Evolutionary conservation across 2,797 vertebrate species (phyloP).

Genomic region (Schizothorax lantsangensis): DNA sequence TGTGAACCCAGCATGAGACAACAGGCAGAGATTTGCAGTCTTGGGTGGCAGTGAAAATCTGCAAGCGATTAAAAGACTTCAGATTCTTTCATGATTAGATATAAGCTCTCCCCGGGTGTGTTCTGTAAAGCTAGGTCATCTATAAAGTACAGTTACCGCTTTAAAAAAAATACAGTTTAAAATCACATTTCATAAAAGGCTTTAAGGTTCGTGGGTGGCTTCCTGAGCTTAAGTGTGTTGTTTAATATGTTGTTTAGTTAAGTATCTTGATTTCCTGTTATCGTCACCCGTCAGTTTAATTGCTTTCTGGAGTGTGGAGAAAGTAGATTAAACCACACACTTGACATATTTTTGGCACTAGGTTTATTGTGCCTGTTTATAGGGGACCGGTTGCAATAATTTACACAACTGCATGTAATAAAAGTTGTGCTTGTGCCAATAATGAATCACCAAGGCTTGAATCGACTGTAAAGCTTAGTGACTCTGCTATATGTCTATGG

Average conservation of each 20-base stretch:
- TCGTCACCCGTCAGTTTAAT: conserved; percentile 39
- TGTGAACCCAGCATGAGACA: not conserved
- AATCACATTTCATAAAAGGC: not conserved
- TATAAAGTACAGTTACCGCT: conserved; percentile 13
- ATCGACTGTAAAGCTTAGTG: conserved; percentile 15
- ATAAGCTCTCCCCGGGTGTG: not conserved
- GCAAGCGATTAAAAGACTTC: conserved; percentile 23
- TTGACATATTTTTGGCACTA: conserved; percentile 36
- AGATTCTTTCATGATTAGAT: conserved; percentile 22
- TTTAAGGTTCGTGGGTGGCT: conserved; percentile 26
- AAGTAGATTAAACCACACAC: conserved; percentile 48
- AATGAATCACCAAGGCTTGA: conserved; percentile 29
- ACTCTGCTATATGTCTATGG: conserved; percentile 13
- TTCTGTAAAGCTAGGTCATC: not conserved
- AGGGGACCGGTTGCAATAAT: conserved; percentile 42
- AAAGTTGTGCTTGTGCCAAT: conserved; percentile 42
- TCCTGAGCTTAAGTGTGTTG: not conserved
- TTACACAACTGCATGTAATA: conserved; percentile 45
- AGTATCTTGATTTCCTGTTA: conserved; percentile 36
- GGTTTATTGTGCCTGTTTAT: conserved; percentile 40
- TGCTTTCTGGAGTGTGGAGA: conserved; percentile 40
- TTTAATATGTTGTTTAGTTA: conserved; percentile 21
- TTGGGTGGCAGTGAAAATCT: conserved; percentile 50
- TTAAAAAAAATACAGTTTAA: not conserved
- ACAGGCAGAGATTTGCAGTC: conserved; percentile 5